These are phyloP conservation scores for Gobio occitaniae DNA, from an alignment of 2,797 vertebrate genomes.

Conservation along the genomic window DNA sequence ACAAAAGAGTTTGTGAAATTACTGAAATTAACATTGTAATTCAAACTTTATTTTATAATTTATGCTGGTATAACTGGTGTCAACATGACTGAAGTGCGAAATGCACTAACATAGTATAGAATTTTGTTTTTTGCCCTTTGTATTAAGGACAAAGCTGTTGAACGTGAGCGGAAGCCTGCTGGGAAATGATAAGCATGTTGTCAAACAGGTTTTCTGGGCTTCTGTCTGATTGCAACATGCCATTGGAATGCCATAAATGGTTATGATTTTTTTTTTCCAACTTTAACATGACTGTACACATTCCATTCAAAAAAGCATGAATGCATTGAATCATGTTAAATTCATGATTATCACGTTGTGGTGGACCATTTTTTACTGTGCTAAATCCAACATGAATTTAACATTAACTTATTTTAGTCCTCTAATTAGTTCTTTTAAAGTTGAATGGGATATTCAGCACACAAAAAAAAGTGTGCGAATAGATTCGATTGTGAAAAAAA, in stretches of 20 bases:
- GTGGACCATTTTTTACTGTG: background rate
- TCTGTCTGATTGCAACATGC: background rate
- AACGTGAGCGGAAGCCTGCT: background rate
- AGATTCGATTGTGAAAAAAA: background rate
- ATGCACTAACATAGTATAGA: background rate
- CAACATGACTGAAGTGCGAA: background rate
- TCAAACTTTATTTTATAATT: background rate
- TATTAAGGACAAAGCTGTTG: background rate
- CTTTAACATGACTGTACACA: background rate
- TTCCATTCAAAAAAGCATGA: slow-evolving; percentile 43
- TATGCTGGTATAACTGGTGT: background rate
- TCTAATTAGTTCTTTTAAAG: background rate
- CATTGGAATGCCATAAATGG: slow-evolving; percentile 54
- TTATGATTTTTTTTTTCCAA: slow-evolving; percentile 41
- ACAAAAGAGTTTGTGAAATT: background rate
- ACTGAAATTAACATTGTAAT: slow-evolving; percentile 1
- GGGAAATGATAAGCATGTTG: slow-evolving; percentile 52
- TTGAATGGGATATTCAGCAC: too few species aligned
- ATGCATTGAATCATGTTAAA: background rate
- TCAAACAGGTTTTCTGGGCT: slow-evolving; percentile 41
- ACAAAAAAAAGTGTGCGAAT: background rate
- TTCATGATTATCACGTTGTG: background rate
- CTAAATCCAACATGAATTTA: background rate
- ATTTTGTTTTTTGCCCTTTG: background rate
- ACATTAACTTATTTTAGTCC: background rate